A percentile compares a stretch with the other conserved stretches of the same genome.
phyloP scores from a whole-genome alignment of 1,140 invertebrate genomes.

The Brachionus asplanchnoidis region DNA sequence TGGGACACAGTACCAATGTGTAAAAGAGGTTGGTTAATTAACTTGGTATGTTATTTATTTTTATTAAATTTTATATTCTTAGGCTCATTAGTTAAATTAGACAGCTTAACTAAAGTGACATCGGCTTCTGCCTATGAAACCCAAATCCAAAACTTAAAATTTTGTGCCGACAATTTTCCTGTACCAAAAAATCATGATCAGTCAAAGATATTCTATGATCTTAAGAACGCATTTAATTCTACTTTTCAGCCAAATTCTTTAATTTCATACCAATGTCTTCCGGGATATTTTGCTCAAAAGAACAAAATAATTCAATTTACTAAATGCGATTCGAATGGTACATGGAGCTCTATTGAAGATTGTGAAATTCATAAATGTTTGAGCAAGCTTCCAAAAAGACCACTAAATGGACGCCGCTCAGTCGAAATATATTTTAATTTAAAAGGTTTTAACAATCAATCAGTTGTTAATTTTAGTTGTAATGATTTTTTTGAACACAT shows the following conservation, averaged over 20 bases:
- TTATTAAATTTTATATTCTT: background rate
- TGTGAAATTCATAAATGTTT: slow-evolving; percentile 20
- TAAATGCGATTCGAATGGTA: background rate
- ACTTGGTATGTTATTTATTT: background rate
- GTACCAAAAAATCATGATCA: background rate
- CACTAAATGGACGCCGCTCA: background rate
- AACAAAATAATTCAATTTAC: background rate
- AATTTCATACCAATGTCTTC: slow-evolving; percentile 6
- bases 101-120: too few relatives aligned
- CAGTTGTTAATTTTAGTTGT: background rate
- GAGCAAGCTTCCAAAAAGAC: slow-evolving; percentile 14
- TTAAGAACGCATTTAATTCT: background rate
- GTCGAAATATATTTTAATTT: background rate
- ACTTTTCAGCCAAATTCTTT: background rate
- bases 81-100: background rate
- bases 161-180: background rate
- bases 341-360: background rate
- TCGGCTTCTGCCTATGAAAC: too few relatives aligned
- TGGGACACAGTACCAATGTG: slow-evolving; percentile 32
- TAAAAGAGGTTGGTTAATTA: background rate
- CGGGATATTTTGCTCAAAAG: slow-evolving; percentile 14
- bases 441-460: background rate
- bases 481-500: slow-evolving; percentile 5
- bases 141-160: background rate
- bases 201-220: background rate